Base-by-base conservation (phyloP, 2,888 invertebrate species). In the Craniophora ligustri region DNA sequence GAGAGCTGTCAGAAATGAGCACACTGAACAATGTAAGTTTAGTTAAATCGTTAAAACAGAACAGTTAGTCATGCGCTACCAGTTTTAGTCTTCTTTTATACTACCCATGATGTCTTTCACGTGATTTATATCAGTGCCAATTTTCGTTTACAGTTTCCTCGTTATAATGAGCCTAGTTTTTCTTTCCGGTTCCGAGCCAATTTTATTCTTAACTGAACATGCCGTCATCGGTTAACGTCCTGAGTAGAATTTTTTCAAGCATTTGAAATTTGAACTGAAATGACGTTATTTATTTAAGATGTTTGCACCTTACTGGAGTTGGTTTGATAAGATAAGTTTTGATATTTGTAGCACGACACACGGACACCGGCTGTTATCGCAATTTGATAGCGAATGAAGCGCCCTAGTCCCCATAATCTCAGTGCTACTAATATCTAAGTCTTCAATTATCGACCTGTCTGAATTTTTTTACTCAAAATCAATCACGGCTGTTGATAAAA, bases 261-360 rank as follows among this genome's bases (percentile, higher is more conserved):
- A 65, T 63, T 49, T 67, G 54, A 68, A 67, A 58, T 72, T 72
- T 62, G 45, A 60, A 53, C 57, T 69, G 58, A 65, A 69, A 61
- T 75, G 67, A 73, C 72, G 48, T 30, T 81, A 65, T 87, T 89
- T 87, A 71, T 68, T 72, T 67, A 81, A 82, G 81, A 83, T 85
- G 81, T 89, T 88, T 88, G 81, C 85, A 84, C 88, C 78, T 82
- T 72, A 76, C 78, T 72, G 66, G 76, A 78, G 79, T 76, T 74
- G 60, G 49, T 51, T 44, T 15, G 91, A 91, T 91, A 90, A 91
- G 91, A 90, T 89, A 88, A 83, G 79, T 85, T 86, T 83, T 79
- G 76, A 89, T 85, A 82, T 82, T 81, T 82, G 79, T 88, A 84
- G 84, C 86, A 85, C 83, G 76, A 50, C 62, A 41, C 15, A 45